Evolutionary conservation across 2,113 vertebrate species (phyloP).

Genomic region (Siphamia tubifer): DNA sequence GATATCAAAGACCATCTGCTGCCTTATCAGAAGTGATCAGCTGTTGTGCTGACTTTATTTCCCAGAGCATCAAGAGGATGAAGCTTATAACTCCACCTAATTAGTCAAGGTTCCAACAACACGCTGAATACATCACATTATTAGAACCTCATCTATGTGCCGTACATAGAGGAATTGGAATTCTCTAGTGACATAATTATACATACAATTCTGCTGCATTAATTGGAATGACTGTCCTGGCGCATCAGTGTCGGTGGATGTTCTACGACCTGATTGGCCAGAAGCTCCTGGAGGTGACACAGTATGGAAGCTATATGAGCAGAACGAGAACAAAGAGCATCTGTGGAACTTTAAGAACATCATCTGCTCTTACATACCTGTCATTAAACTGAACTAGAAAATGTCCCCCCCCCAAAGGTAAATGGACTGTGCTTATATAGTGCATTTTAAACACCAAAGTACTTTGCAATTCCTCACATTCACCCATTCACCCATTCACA

Average conservation of each 20-base stretch:
- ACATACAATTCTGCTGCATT: constrained; percentile 25
- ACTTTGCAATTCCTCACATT: too few species aligned
- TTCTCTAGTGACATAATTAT: constrained; percentile 53
- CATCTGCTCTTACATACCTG: too few species aligned
- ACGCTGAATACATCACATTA: constrained; percentile 33
- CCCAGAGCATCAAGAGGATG: constrained; percentile 35
- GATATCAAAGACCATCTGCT: constrained; percentile 17
- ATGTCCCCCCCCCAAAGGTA: too few species aligned
- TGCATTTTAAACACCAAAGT: too few species aligned
- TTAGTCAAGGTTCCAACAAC: constrained; percentile 27
- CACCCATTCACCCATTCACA: too few species aligned
- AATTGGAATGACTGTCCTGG: constrained; percentile 37
- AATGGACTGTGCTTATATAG: too few species aligned
- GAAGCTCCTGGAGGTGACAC: neutral
- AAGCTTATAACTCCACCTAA: constrained; percentile 26
- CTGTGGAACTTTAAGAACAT: too few species aligned
- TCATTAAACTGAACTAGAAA: too few species aligned
- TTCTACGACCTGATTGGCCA: neutral
- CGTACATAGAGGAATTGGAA: constrained; percentile 3
- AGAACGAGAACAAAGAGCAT: neutral
- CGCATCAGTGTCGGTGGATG: constrained; percentile 19
- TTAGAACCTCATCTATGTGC: constrained; percentile 22
- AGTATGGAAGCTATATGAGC: neutral
- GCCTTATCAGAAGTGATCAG: constrained; percentile 17
- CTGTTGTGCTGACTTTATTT: constrained; percentile 36